Evolutionary conservation across 2,113 vertebrate species (phyloP).

Genomic region (Neopipo cinnamomea): DNA sequence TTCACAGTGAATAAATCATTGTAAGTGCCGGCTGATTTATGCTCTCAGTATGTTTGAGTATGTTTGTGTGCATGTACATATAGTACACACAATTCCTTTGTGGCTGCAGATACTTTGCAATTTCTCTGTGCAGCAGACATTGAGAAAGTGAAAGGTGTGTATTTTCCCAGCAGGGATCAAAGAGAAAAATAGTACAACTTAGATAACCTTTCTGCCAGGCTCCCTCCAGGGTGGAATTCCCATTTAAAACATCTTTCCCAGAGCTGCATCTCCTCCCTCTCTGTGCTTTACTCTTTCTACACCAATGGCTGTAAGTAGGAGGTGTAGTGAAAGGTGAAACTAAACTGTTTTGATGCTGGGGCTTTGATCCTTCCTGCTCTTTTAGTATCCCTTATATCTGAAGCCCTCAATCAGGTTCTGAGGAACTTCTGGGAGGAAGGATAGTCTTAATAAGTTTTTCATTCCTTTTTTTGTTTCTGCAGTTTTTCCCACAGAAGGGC

Average conservation of each 20-base stretch:
- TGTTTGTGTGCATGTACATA: neutral
- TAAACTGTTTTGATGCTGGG: conserved; percentile 31
- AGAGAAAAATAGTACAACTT: neutral
- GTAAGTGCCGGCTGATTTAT: neutral
- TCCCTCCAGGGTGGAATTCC: neutral
- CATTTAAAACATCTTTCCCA: conserved; percentile 8
- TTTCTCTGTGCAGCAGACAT: neutral
- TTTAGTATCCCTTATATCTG: conserved; percentile 24
- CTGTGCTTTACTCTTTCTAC: neutral
- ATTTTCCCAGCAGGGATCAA: conserved; percentile 29
- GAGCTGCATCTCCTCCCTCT: neutral
- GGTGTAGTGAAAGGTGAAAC: conserved; percentile 52
- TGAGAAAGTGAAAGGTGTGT: neutral
- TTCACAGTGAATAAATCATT: neutral
- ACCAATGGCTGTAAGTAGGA: conserved; percentile 6
- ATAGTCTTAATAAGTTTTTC: conserved; percentile 2
- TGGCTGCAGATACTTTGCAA: neutral
- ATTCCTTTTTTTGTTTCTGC: conserved; percentile 34
- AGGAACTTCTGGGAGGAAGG: conserved; percentile 43
- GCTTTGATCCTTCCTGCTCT: conserved; percentile 22
- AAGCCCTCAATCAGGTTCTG: conserved; percentile 22
- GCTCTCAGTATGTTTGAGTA: neutral
- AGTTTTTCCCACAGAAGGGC: conserved; percentile 64
- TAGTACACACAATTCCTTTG: neutral
- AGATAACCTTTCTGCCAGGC: conserved; percentile 3